phyloP scores from a whole-genome alignment of 2,888 invertebrate genomes.

The Ernsta delagoae region DNA sequence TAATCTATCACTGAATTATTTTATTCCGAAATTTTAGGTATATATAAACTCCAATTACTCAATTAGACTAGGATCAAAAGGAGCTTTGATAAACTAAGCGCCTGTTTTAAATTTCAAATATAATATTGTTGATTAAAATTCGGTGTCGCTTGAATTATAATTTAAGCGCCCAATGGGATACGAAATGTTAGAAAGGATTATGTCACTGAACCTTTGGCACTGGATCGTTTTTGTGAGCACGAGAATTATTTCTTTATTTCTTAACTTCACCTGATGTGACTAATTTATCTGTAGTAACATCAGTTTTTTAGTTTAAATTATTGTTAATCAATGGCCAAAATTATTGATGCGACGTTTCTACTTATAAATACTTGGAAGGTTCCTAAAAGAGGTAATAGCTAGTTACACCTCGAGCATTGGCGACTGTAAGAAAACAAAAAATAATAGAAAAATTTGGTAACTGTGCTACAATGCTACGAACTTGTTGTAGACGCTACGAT shows the following conservation, averaged over 20 bases:
- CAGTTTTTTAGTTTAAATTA: no score
- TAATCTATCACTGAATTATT: no score
- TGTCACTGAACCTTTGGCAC: neutral
- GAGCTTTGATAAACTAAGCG: neutral
- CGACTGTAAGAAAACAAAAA: no score
- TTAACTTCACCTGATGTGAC: no score
- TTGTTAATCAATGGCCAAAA: no score
- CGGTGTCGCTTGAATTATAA: neutral
- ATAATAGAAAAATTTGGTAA: neutral
- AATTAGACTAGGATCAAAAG: neutral
- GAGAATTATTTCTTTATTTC: no score
- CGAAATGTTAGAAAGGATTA: neutral
- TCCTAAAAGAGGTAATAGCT: no score
- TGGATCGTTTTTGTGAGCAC: no score
- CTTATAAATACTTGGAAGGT: no score
- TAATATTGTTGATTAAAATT: neutral
- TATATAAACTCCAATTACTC: neutral
- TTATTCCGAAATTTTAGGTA: neutral
- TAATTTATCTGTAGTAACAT: no score
- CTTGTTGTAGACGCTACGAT: neutral
- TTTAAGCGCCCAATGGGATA: neutral
- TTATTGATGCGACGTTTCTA: no score
- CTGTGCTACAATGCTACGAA: neutral
- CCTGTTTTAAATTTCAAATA: slow-evolving; percentile 1
- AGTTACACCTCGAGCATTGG: no score